Base-by-base conservation (phyloP, 2,797 vertebrate genomes). In the Eupleurogrammus muticus region DNA sequence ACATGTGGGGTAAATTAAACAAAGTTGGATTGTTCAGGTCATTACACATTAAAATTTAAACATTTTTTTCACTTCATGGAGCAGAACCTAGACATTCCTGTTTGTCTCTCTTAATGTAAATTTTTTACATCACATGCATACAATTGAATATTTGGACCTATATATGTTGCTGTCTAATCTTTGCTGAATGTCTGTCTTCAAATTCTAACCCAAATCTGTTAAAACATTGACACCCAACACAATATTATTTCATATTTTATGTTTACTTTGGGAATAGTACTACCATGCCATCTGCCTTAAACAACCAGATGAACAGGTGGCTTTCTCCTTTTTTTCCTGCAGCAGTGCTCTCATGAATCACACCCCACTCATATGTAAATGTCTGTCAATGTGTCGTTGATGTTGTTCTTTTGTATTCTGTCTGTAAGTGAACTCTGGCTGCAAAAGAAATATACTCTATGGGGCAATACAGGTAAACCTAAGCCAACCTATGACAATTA, bases 231-330 rank as follows among this genome's bases (percentile, higher is more conserved):
- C 35, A 61, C 56, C 62, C 35, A 64, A 50, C 52, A 34, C 1
- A 5, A 66, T 40, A 32, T 61, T 64, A 47, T 20, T 63, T 54
- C 42, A 20, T 50, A 21, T 72, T 65, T 58, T 38, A 64, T 70
- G 76, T 81, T 70, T 57, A 51, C 64, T 70, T 57, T 1, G 14
- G 52, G 61, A 73, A 56, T 51, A 28, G 40, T 65, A 65, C 16
- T 80, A 58, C 66, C 52, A 24, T 47, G 42, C 79, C 83, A 83
- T 86, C 80, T 89, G 85, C 64, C 62, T 76, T 62, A 54, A 82
- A 74, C 53, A 66, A 66, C 38, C 48, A 63, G 53, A 64, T 38
- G 73, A 84, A 66, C 84, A 89, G 87, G 77, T 87, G 84, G 63
- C 48, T 16, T 65, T n/a, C n/a, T n/a, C n/a, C n/a, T 49, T 76